These are phyloP conservation scores for Champsocephalus esox DNA, from an alignment of 2,797 vertebrate species.

Conservation along the genomic window DNA sequence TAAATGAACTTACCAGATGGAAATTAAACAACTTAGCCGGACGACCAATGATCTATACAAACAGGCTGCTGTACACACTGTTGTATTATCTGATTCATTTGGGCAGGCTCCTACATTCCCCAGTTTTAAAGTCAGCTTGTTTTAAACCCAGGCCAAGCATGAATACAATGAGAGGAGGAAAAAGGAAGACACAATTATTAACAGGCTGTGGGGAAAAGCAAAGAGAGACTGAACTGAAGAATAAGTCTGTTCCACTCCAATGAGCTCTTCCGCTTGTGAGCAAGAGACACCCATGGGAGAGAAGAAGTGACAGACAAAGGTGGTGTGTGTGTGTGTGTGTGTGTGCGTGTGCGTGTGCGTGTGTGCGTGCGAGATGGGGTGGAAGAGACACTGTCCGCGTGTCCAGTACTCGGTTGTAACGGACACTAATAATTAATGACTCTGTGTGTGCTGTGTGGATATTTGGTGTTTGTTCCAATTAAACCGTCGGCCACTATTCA, in stretches of 20 bases:
- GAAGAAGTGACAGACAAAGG: constrained; percentile 38
- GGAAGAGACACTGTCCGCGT: background rate
- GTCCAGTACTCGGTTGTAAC: constrained; percentile 10
- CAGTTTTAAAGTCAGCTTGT: background rate
- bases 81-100: background rate
- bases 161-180: constrained; percentile 12
- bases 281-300: constrained; percentile 45
- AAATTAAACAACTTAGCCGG: background rate
- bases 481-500: background rate
- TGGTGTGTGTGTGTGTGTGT: background rate
- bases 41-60: too few species aligned
- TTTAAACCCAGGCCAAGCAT: background rate
- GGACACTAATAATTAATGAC: constrained; percentile 10
- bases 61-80: too few species aligned
- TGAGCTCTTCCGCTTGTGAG: constrained; percentile 23
- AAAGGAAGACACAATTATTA: constrained; percentile 29
- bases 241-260: constrained; percentile 50
- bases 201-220: constrained; percentile 19
- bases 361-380: background rate
- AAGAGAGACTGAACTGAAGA: constrained; percentile 11
- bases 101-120: background rate
- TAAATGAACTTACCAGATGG: too few species aligned
- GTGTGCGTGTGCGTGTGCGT: too few species aligned
- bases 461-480: background rate
- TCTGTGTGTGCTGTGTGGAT: background rate